Evolutionary conservation across 92 coral and sea anemone species (phyloP).

Genomic region (Siderastrea siderea): DNA sequence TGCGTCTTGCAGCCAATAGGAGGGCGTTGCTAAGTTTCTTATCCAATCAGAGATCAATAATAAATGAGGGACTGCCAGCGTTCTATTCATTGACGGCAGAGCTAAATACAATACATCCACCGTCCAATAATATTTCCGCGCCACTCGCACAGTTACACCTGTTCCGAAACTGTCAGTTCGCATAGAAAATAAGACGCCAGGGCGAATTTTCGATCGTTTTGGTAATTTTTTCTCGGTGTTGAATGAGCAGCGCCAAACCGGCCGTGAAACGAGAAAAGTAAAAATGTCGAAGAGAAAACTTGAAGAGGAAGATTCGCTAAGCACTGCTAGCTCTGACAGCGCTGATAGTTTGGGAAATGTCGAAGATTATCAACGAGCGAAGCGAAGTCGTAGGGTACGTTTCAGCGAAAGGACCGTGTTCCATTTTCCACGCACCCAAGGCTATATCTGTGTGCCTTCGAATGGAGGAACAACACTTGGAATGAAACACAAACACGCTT

Average conservation of each 20-base stretch:
- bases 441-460: conserved; percentile 97
- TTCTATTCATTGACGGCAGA: conserved; percentile 53
- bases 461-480: conserved; percentile 98
- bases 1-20: conserved; percentile 17
- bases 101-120: conserved; percentile 34
- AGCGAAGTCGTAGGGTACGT: conserved; percentile 80
- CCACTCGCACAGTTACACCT: conserved; percentile 31
- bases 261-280: not conserved
- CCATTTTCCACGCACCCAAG: conserved; percentile 97
- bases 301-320: conserved; percentile 84
- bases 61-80: conserved; percentile 29
- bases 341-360: conserved; percentile 81
- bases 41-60: conserved; percentile 53
- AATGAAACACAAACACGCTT: conserved; percentile 89
- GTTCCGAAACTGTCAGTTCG: conserved; percentile 31
- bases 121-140: conserved; percentile 35
- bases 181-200: conserved; percentile 18
- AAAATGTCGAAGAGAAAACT: conserved; percentile 84
- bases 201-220: conserved; percentile 37
- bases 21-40: not conserved
- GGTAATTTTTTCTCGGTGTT: conserved; percentile 27
- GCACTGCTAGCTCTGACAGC: conserved; percentile 83
- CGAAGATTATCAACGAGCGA: conserved; percentile 70
- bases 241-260: not conserved
- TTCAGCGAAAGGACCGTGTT: conserved; percentile 89